A percentile compares a stretch with the other conserved stretches of the same genome.
Evolutionary conservation across 1,140 invertebrate species (phyloP).

Genomic region (Neotoxoptera formosana): DNA sequence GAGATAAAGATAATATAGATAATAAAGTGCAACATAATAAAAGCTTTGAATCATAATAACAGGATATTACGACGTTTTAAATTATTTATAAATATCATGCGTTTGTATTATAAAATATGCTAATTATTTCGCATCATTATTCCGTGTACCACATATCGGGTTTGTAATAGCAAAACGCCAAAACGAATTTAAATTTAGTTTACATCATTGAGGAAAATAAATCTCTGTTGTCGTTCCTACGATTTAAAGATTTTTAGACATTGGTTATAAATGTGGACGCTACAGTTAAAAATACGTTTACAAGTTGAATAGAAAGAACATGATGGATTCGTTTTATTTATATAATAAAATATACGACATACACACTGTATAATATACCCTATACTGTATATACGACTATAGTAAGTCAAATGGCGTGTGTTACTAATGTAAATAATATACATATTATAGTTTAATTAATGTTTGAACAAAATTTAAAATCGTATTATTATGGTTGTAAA

Average conservation of each 20-base stretch:
- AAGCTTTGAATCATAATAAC: background rate
- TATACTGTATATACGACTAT: background rate
- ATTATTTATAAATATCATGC: background rate
- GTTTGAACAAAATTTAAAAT: conserved; percentile 9
- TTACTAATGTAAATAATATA: background rate
- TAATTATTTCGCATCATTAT: background rate
- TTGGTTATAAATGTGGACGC: background rate
- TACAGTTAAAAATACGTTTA: background rate
- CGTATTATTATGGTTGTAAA: background rate
- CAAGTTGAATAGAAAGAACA: background rate
- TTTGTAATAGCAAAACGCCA: background rate
- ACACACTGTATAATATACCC: background rate
- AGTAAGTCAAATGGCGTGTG: background rate
- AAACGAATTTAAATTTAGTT: background rate
- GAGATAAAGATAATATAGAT: no score
- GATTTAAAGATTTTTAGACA: background rate
- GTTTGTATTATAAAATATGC: background rate
- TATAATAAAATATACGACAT: background rate
- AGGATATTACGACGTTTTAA: background rate
- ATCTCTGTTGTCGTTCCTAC: background rate
- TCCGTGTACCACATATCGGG: background rate
- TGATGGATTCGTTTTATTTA: conserved; percentile 18
- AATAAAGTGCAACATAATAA: background rate
- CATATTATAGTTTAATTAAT: background rate
- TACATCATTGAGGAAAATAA: background rate